Evolutionary conservation across 2,113 vertebrate species (phyloP).

Genomic region (Nipponia nippon): DNA sequence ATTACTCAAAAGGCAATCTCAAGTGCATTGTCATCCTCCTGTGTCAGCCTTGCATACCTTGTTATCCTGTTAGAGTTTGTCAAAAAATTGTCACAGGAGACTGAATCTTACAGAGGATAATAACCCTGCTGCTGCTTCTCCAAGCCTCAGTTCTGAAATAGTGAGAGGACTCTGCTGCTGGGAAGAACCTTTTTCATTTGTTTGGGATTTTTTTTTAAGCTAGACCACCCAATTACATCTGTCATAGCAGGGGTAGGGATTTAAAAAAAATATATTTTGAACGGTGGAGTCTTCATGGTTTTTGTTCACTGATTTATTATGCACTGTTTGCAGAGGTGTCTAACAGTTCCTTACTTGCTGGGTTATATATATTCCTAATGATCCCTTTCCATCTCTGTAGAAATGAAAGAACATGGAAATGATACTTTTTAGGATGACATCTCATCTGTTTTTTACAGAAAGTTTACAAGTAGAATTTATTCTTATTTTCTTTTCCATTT

Average conservation of each 20-base stretch:
- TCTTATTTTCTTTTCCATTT: constrained; percentile 9
- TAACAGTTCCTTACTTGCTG: neutral
- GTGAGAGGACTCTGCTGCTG: constrained; percentile 41
- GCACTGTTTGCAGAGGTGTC: neutral
- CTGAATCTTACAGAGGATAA: constrained; percentile 61
- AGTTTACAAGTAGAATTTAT: neutral
- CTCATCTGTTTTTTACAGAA: constrained; percentile 2
- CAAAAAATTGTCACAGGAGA: constrained; percentile 70
- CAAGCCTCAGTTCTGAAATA: constrained; percentile 49
- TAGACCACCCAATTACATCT: constrained; percentile 14
- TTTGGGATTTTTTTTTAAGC: neutral
- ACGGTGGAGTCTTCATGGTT: neutral
- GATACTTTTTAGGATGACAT: neutral
- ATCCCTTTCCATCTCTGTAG: neutral
- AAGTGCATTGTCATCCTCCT: constrained; percentile 50
- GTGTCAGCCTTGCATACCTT: constrained; percentile 58
- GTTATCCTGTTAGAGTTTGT: constrained; percentile 72
- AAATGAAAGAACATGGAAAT: constrained; percentile 26
- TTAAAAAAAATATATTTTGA: neutral
- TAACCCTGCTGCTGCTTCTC: constrained; percentile 53
- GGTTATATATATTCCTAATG: constrained; percentile 14
- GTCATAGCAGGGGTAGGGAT: neutral
- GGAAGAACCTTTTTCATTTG: neutral
- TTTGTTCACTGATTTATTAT: constrained; percentile 33
- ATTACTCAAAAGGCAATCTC: constrained; percentile 67